Conservation (phyloP, 2,888 invertebrate species). For the Hedya salicella region DNA sequence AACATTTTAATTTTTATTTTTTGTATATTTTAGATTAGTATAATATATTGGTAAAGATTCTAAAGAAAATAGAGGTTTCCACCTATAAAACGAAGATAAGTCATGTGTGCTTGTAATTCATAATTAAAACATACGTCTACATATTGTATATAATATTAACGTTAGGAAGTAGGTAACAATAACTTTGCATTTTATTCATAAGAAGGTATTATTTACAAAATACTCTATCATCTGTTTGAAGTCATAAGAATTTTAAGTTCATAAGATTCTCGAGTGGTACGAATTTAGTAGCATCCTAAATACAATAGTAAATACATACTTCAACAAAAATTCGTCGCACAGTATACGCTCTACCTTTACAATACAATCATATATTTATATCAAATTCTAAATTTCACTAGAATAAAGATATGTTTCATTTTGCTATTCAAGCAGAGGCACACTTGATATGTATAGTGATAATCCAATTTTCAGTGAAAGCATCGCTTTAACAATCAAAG, state of each 20-base stretch:
- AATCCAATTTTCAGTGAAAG: constrained; percentile 66
- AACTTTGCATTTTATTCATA: constrained; percentile 68
- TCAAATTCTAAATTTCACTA: constrained; percentile 79
- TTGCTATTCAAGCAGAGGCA: constrained; percentile 83
- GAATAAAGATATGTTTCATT: constrained; percentile 78
- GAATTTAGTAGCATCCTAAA: constrained; percentile 76
- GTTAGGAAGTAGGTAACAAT: constrained; percentile 59
- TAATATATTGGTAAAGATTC: constrained; percentile 37
- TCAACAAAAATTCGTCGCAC: constrained; percentile 77
- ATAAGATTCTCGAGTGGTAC: constrained; percentile 82
- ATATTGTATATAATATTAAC: constrained; percentile 41
- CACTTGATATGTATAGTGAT: constrained; percentile 83
- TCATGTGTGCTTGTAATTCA: constrained; percentile 22
- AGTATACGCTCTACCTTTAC: constrained; percentile 72
- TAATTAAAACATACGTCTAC: constrained; percentile 34
- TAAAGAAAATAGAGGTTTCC: constrained; percentile 36
- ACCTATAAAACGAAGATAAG: constrained; percentile 30
- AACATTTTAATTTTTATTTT: constrained; percentile 14
- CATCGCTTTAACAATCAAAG: constrained; percentile 78
- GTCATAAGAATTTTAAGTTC: constrained; percentile 84
- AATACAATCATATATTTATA: constrained; percentile 60
- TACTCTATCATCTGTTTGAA: constrained; percentile 77
- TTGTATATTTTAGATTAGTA: constrained; percentile 20
- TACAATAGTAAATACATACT: constrained; percentile 74
- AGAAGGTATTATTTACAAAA: constrained; percentile 79